Base-by-base conservation (phyloP, 1,140 invertebrate genomes). In the Manduca sexta region DNA sequence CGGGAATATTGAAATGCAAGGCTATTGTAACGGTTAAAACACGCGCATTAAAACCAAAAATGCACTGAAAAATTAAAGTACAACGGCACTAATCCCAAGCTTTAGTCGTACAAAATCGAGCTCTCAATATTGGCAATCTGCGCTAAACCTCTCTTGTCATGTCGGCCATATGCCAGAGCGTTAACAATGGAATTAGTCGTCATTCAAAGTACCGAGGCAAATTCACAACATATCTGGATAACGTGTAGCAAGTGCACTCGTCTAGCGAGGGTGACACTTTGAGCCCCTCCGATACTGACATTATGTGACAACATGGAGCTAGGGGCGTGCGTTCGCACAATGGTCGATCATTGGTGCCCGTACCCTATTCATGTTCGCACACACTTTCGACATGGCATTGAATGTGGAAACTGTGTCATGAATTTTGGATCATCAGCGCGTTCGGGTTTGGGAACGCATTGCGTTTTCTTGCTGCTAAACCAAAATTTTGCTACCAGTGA, bases 181-280 rank as follows among this genome's bases (percentile, higher is more conserved):
- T 63, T 67, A 74, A 84, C 81, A 84, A 82, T 81, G 66, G 78
- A 82, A 84, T 84, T 84, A 84, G 81, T 72, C 74, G 76, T 74
- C 77, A 84, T 84, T 84, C 74, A 84, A 74, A 82, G 69, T 71
- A 73, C 69, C 71, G 63, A 66, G 64, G 69, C 61, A 69, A 80
- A 82, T 78, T 78, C 69, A 58, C 69, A 69, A 64, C 73, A 75
- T 76, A 76, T 80, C 69, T 74, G 73, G 69, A 72, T 80, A 73
- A 73, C 74, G 59, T 69, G 75, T 77, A 64, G 75, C 78, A 79
- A 84, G 78, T 78, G 77, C 75, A 79, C 74, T 81, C 67, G 67
- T 74, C 65, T 69, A 69, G 64, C 64, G 60, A 69, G 75, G 78
- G 74, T 73, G 78, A 82, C 76, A 77, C 69, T 72, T 76, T 81